phyloP scores from a whole-genome alignment of 2,797 vertebrate genomes.

The Centropyge bicolor region DNA sequence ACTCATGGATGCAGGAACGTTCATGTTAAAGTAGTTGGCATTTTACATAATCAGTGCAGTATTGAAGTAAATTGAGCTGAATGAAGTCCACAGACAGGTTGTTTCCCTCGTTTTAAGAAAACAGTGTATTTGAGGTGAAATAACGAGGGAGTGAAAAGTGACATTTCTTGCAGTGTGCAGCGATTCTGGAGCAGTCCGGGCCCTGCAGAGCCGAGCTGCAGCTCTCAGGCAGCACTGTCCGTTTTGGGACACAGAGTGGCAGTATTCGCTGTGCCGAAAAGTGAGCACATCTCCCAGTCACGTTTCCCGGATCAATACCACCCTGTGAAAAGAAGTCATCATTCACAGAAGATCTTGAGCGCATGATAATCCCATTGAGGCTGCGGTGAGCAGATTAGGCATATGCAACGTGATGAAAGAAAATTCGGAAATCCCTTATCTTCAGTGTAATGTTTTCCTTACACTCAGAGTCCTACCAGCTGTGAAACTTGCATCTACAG shows the following conservation, averaged over 20 bases:
- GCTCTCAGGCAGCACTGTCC: constrained; percentile 73
- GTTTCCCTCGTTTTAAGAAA: not conserved
- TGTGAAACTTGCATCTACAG: not conserved
- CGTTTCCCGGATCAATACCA: constrained; percentile 63
- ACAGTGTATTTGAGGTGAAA: not conserved
- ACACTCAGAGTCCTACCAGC: not conserved
- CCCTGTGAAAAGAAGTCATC: constrained; percentile 18
- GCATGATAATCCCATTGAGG: too few relatives aligned
- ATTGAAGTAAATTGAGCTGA: not conserved
- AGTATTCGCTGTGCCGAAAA: constrained; percentile 83
- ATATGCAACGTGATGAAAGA: not conserved
- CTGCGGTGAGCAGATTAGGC: not conserved
- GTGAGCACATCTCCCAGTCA: constrained; percentile 29
- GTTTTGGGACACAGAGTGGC: constrained; percentile 84
- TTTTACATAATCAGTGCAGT: not conserved
- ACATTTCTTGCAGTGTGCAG: constrained; percentile 36
- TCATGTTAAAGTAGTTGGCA: not conserved
- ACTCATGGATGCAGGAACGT: not conserved
- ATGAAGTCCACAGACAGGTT: not conserved
- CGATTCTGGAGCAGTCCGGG: constrained; percentile 6
- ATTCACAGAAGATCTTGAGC: not conserved
- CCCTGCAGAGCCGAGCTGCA: constrained; percentile 32
- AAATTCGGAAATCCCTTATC: not conserved
- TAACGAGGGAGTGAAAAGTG: not conserved
- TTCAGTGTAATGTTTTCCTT: constrained; percentile 1